Evolutionary conservation across 2,888 invertebrate species (phyloP), one percentile per base, ranked within the genome.

Genomic region (Heliconius sara): DNA sequence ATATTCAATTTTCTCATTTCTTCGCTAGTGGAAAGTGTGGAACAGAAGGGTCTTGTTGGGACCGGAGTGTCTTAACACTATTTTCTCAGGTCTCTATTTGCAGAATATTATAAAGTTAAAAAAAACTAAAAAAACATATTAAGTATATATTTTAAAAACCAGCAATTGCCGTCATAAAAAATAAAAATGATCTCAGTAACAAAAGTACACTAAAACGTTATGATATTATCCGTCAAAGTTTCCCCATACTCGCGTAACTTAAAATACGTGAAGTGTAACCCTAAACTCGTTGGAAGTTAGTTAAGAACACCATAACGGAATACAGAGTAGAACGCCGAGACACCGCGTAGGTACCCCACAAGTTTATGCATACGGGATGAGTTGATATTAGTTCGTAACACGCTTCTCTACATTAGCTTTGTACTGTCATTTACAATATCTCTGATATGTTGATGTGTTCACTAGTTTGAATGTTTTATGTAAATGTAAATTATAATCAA

Each of bases 351-450:
- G 22, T 75, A 80, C 81, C 80, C 82, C 82, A 79, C 83, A 89
- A 92, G 90, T 93, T 92, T 89, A 89, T 91, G 92, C 92, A 92
- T 92, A 89, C 89, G 85, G 88, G 89, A 93, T 93, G 91, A 92
- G 88, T 86, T 86, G 84, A 88, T 91, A 92, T 92, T 92, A 93
- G 92, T 92, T 91, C 85, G 81, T 85, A 88, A 88, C 88, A 89
- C 84, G 84, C 88, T 89, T 87, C 87, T 88, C 90, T 89, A 87
- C 88, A 90, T 90, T 91, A 89, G 85, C 92, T 91, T 91, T 91
- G 91, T 91, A 87, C 86, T 87, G 86, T 87, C 88, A 89, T 92
- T 39, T 91, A 92, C 88, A 91, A 91, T 91, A 89, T 90, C 88
- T 90, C 83, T 91, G 91, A 90, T 90, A 89, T 91, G 91, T 87